Percentiles rank a stretch among this genome's conserved stretches.
These are phyloP conservation scores for Ormyrus rosae DNA, from an alignment of 2,888 invertebrate genomes.

Conservation along the genomic window DNA sequence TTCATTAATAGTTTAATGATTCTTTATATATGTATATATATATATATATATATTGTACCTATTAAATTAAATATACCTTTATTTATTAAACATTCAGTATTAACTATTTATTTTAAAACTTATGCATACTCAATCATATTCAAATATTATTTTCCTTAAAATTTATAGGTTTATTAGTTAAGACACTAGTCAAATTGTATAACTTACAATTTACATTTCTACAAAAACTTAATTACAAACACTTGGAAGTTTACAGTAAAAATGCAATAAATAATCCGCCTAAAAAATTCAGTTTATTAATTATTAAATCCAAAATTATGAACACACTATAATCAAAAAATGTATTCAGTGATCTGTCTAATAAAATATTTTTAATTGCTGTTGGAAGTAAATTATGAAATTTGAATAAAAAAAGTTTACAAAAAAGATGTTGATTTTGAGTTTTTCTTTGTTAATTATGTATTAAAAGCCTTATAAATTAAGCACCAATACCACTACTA, in stretches of 20 bases:
- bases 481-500: conserved; percentile 55
- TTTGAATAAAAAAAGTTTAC: conserved; percentile 18
- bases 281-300: conserved; percentile 41
- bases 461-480: conserved; percentile 45
- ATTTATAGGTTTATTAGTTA: not conserved
- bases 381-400: conserved; percentile 22
- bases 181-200: not conserved
- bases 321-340: conserved; percentile 21
- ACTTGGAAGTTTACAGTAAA: conserved; percentile 13
- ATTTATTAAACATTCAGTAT: conserved; percentile 23
- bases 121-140: too few species aligned
- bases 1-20: too few species aligned
- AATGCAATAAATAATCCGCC: conserved; percentile 2
- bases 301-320: conserved; percentile 32
- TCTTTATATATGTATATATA: not conserved
- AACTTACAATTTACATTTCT: conserved; percentile 14
- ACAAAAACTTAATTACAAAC: conserved; percentile 26
- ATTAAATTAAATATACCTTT: not conserved
- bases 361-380: conserved; percentile 29
- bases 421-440: conserved; percentile 24
- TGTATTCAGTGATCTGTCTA: not conserved
- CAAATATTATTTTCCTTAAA: too few species aligned
- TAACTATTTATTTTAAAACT: conserved; percentile 21
- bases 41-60: conserved; percentile 1
- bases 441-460: conserved; percentile 27